Base-by-base conservation (phyloP, 2,113 vertebrate species). In the Zosterops hypoxanthus region DNA sequence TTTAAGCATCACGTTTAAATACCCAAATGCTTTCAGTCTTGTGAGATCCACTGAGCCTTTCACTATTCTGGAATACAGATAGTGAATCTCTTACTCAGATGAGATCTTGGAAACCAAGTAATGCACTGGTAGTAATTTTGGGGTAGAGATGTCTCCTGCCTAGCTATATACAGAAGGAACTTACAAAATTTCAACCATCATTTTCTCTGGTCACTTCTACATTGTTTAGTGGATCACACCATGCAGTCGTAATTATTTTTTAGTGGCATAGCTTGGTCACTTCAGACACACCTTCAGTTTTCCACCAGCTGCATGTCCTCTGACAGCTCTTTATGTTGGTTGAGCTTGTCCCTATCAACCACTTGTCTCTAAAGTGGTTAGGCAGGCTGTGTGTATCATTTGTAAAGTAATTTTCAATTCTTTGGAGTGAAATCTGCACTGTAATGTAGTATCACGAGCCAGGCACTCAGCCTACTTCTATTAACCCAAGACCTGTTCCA, bases 341-440 rank as follows among this genome's bases (percentile, higher is more conserved):
- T 66, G 80, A 81, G 83, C 76, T 68, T 86, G 59, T 50, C 41
- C 57, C 36, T 28, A 36, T 36, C 78, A 94, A 66, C n/a, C n/a
- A n/a, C n/a, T n/a, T n/a, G n/a, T n/a, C 75, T 92, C 92, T 90
- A 60, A 80, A 92, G 82, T 83, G 68, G 52, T 95, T 80, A 88
- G 59, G 42, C 64, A 83, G 91, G 82, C 68, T 57, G 33, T 75
- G 60, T 63, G 20, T 68, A 57, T 71, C 9, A 85, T 94, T 91
- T 90, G 64, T 84, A 70, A 93, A 93, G 72, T 68, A 88, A 88
- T 90, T 73, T 81, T 41, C 72, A 90, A 55, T 81, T 81, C 63
- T 95, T 82, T 84, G 86, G 26, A 75, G 63, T 68, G 52, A 83
- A 86, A 88, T 75, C 34, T 61, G 15, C 76, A 88, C 33, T 52